These are phyloP conservation scores for Napeogenes inachia DNA, from an alignment of 2,888 invertebrate species.

Conservation along the genomic window DNA sequence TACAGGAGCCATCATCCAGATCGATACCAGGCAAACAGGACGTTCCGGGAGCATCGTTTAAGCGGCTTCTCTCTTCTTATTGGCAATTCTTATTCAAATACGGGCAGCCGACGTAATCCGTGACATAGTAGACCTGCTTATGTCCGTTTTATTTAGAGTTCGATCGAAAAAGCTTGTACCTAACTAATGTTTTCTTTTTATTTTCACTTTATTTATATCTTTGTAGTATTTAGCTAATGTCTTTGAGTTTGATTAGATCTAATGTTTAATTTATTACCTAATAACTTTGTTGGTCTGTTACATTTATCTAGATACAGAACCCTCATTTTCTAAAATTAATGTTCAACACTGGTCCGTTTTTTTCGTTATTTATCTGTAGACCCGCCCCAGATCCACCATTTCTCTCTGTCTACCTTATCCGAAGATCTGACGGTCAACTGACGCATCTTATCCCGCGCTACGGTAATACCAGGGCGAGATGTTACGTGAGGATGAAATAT, in stretches of 20 bases:
- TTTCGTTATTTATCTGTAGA: conserved; percentile 63
- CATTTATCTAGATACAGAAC: conserved; percentile 7
- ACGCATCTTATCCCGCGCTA: conserved; percentile 56
- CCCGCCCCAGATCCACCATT: conserved; percentile 61
- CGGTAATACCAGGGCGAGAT: conserved; percentile 44
- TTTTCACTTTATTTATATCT: not conserved
- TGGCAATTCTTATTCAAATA: conserved; percentile 75
- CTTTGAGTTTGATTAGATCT: no score
- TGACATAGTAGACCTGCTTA: conserved; percentile 67
- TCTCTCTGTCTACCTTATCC: conserved; percentile 73
- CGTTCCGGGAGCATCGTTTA: conserved; percentile 53
- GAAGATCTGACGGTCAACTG: conserved; percentile 67
- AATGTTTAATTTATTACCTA: no score
- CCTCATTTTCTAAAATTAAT: conserved; percentile 6
- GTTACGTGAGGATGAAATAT: conserved; percentile 40
- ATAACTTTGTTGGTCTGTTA: conserved; percentile 1
- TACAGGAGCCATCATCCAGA: conserved; percentile 40
- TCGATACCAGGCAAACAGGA: conserved; percentile 58
- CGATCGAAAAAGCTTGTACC: conserved; percentile 13
- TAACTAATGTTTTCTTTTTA: not conserved
- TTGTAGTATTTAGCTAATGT: not conserved
- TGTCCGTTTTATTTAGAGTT: conserved; percentile 27
- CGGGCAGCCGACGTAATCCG: conserved; percentile 61
- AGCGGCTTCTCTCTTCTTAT: conserved; percentile 54
- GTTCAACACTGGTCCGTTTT: conserved; percentile 51